Evolutionary conservation across 2,797 vertebrate genomes (phyloP).

Genomic region (Typhlichthys eigenmanni): DNA sequence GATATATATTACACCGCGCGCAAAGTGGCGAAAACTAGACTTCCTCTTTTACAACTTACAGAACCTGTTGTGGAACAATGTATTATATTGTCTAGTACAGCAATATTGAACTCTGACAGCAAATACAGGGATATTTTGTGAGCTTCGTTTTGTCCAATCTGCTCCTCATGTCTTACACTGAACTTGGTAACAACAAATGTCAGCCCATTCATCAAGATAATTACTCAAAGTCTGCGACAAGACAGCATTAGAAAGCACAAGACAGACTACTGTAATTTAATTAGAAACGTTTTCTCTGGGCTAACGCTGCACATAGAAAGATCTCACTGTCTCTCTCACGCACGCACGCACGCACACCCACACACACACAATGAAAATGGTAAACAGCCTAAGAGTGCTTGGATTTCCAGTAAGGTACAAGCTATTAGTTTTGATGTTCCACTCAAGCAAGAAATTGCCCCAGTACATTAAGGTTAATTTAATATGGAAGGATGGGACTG

Average conservation of each 20-base stretch:
- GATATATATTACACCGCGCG: too few species aligned
- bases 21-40: background rate
- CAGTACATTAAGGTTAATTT: background rate
- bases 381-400: conserved; percentile 25
- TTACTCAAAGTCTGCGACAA: conserved; percentile 47
- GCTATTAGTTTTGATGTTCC: conserved; percentile 39
- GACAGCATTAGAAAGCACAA: conserved; percentile 28
- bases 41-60: background rate
- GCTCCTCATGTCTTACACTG: conserved; percentile 51
- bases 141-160: conserved; percentile 38
- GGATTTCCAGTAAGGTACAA: conserved; percentile 23
- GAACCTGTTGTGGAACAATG: background rate
- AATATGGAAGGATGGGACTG: conserved; percentile 10
- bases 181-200: conserved; percentile 63
- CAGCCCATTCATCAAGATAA: conserved; percentile 60
- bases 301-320: conserved; percentile 20
- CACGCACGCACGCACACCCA: background rate
- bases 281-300: conserved; percentile 42
- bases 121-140: conserved; percentile 37
- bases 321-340: background rate
- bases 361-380: background rate
- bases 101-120: conserved; percentile 14
- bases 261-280: conserved; percentile 51
- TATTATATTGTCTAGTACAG: conserved; percentile 21
- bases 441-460: conserved; percentile 36